Evolutionary conservation across 2,797 vertebrate genomes (phyloP).

Genomic region (Pangasius krempfi): DNA sequence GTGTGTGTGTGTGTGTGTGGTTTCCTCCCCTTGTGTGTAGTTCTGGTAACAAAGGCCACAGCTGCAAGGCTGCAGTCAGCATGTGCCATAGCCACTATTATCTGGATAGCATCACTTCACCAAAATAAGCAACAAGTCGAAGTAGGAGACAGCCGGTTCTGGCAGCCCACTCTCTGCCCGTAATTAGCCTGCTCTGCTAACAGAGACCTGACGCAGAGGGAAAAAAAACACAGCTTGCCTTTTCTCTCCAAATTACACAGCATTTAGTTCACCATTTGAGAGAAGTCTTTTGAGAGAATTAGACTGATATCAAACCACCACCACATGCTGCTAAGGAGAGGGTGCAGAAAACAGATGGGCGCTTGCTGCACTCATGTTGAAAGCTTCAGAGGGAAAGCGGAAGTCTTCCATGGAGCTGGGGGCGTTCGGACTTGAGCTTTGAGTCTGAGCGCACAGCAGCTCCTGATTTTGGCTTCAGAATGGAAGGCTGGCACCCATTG

Average conservation of each 20-base stretch:
- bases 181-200: constrained; percentile 55
- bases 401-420: neutral
- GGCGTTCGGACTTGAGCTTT: constrained; percentile 1
- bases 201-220: constrained; percentile 38
- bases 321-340: constrained; percentile 22
- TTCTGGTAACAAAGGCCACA: constrained; percentile 37
- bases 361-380: neutral
- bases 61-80: constrained; percentile 35
- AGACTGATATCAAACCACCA: constrained; percentile 23
- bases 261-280: constrained; percentile 45
- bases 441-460: neutral
- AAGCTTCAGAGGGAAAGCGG: neutral
- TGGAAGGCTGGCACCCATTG: neutral
- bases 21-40: constrained; percentile 24
- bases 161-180: constrained; percentile 44
- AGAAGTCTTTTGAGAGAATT: constrained; percentile 31
- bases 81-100: constrained; percentile 39
- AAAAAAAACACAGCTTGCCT: constrained; percentile 44
- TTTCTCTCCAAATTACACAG: constrained; percentile 55
- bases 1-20: neutral
- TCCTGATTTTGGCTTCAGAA: neutral
- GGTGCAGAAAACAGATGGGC: constrained; percentile 28
- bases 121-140: constrained; percentile 59
- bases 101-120: constrained; percentile 45
- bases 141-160: constrained; percentile 46